Percentiles rank a stretch among this genome's conserved stretches.
Conservation (phyloP, 2,888 invertebrate genomes). For the Nomada fabriciana region DNA sequence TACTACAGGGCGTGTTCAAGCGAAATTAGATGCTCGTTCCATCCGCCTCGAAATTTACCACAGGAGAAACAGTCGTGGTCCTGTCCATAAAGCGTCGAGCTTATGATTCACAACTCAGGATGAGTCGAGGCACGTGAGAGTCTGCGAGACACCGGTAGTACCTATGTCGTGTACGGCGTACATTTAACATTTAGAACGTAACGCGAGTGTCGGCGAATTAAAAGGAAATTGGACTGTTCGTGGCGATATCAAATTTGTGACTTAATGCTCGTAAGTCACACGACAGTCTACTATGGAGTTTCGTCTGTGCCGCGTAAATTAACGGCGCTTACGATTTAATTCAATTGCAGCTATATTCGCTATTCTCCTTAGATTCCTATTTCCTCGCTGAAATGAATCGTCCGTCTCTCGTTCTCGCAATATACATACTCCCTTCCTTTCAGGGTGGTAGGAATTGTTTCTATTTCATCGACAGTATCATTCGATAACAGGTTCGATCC, state of each 20-base stretch:
- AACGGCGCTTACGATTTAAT: conserved; percentile 31
- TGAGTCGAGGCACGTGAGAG: conserved; percentile 39
- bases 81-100: conserved; percentile 12
- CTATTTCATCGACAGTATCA: no score
- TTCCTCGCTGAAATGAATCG: neutral
- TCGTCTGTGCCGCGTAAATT: conserved; percentile 20
- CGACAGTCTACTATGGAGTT: neutral
- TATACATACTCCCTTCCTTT: no score
- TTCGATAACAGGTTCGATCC: neutral
- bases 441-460: no score
- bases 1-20: neutral
- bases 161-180: conserved; percentile 40
- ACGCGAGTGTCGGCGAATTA: conserved; percentile 40
- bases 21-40: neutral
- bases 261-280: conserved; percentile 51
- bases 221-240: conserved; percentile 63
- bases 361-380: neutral
- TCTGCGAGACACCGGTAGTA: conserved; percentile 24
- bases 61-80: neutral
- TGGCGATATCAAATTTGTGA: conserved; percentile 44
- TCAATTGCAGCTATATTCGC: neutral
- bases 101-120: conserved; percentile 45
- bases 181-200: conserved; percentile 41
- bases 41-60: conserved; percentile 2
- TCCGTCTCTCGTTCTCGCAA: no score